Base-by-base conservation (phyloP, 1,140 invertebrate species). In the Meloidogyne floridensis region DNA sequence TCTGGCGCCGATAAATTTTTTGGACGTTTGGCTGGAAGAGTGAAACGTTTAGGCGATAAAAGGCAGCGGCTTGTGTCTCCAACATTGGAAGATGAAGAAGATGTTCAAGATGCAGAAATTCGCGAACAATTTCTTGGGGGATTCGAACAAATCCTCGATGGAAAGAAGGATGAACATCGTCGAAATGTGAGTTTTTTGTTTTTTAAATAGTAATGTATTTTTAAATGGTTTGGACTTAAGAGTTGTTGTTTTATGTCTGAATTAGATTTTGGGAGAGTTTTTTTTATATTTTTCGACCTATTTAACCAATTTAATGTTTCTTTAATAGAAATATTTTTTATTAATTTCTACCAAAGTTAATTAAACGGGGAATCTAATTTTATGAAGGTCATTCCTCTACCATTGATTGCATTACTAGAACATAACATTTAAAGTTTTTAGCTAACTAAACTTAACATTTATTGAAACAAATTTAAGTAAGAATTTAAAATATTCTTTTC, bases 151-250 rank as follows among this genome's bases (percentile, higher is more conserved):
- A 71, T 79, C 47, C 65, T 79, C 20, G 77, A 53, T 72, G 43
- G 77, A 2, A 72, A 72, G 42, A 72, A 71, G 15, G 20, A 69
- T 43, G 51, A 53, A 69, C 20, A 42, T 77, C 75, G 77, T 13
- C 47, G 77, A 69, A 79, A 69, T 43, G 77, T 79, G 10, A 59
- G 77, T 79, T 43, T 79, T 72, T 79, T n/a, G n/a, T 32, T 6
- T 10, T 47, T 42, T 9, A 3, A 10, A 13, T 10, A 72, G 71
- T 11, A 32, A 32, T 32, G 32, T 32, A 32, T 32, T 32, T 32
- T 32, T 32, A 32, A 32, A 32, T 32, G 32, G 32, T 32, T 32
- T 32, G 32, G 32, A 32, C 32, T 7, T 78, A 32, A 6, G 47
- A 6, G 42, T 6, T 75, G 20, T 8, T 75, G 43, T 47, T 10